A percentile compares a stretch with the other conserved stretches of the same genome.
phyloP scores from a whole-genome alignment of 2,797 vertebrate species.

The Pterois miles region DNA sequence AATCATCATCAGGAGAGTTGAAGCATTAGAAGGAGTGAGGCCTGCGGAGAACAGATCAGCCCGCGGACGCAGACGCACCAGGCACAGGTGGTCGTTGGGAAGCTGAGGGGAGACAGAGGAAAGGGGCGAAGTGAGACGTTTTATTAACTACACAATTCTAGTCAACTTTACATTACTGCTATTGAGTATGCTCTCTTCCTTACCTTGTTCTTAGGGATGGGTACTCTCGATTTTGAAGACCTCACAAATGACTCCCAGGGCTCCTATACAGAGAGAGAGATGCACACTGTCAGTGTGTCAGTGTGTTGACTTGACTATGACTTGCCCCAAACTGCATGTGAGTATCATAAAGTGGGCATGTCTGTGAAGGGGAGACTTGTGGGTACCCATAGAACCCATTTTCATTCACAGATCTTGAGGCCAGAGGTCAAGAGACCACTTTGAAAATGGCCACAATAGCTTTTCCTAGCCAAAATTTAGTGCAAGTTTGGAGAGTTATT shows the following conservation, averaged over 20 bases:
- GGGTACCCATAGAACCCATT: too few species aligned
- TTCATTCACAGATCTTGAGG: too few species aligned
- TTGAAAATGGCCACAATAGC: too few species aligned
- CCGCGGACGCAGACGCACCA: conserved; percentile 89
- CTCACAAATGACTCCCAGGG: conserved; percentile 88
- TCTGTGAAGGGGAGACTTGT: too few species aligned
- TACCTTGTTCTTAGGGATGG: conserved; percentile 73
- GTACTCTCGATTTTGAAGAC: conserved; percentile 59
- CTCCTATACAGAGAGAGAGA: conserved; percentile 80
- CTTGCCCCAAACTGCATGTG: too few species aligned
- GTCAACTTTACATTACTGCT: not conserved
- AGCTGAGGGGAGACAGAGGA: conserved; percentile 36
- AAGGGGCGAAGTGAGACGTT: not conserved
- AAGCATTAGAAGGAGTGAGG: conserved; percentile 84
- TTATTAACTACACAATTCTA: not conserved
- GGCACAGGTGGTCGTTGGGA: conserved; percentile 87
- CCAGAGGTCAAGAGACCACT: too few species aligned
- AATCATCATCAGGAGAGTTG: conserved; percentile 88
- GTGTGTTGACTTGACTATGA: too few species aligned
- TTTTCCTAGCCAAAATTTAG: too few species aligned
- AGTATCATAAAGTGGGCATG: too few species aligned
- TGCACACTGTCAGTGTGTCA: too few species aligned
- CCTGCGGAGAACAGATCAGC: conserved; percentile 86
- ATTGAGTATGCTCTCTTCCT: conserved; percentile 48
- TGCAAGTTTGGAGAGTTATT: too few species aligned